Conservation (phyloP, 2,113 vertebrate species). For the Pachyramphus minor region DNA sequence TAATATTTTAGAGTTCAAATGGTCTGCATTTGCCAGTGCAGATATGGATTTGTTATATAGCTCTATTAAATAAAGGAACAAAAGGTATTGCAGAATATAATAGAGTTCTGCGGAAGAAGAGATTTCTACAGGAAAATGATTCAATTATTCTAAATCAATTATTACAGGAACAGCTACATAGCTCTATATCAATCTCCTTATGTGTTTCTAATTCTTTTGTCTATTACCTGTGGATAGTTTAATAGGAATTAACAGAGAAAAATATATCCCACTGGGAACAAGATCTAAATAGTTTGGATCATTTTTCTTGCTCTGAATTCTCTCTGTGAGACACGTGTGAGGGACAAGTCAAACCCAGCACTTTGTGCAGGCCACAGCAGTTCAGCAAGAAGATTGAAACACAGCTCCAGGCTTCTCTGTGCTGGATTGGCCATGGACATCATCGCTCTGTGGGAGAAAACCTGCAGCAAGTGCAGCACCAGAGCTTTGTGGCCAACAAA, state of each 20-base stretch:
- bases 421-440: background rate
- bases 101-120: background rate
- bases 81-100: conserved; percentile 49
- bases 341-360: background rate
- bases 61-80: conserved; percentile 63
- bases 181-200: conserved; percentile 35
- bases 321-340: background rate
- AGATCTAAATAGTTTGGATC: background rate
- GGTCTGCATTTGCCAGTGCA: conserved; percentile 35
- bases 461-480: too few relatives aligned
- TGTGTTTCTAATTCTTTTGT: conserved; percentile 18
- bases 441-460: background rate
- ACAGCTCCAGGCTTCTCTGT: background rate
- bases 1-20: conserved; percentile 67
- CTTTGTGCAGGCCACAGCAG: background rate
- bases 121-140: conserved; percentile 52
- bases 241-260: conserved; percentile 36
- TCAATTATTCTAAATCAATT: conserved; percentile 64
- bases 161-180: conserved; percentile 20
- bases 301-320: background rate
- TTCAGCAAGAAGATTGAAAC: background rate
- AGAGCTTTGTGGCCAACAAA: background rate
- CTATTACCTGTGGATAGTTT: conserved; percentile 25
- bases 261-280: background rate
- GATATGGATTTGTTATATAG: conserved; percentile 46